Conservation (phyloP, 2,113 vertebrate species). For the Buteo buteo region DNA sequence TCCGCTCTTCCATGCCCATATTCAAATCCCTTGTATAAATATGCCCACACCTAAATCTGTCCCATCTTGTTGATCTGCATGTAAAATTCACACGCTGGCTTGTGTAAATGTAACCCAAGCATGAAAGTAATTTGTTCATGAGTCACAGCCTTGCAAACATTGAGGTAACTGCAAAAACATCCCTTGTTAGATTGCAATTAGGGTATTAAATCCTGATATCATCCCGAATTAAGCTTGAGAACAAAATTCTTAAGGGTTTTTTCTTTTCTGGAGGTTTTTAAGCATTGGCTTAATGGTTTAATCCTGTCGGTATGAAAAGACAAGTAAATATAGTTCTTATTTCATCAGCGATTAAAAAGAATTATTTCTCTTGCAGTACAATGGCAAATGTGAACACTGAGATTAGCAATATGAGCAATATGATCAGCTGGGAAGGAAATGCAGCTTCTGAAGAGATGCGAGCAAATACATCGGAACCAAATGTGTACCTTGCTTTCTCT, state of each 20-base stretch:
- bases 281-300: neutral
- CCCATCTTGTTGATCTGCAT: slow-evolving; percentile 70
- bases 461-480: neutral
- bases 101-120: slow-evolving; percentile 61
- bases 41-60: slow-evolving; percentile 71
- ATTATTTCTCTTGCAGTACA: neutral
- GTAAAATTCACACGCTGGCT: slow-evolving; percentile 72
- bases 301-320: neutral
- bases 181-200: slow-evolving; percentile 44
- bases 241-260: slow-evolving; percentile 4
- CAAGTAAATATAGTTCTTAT: neutral
- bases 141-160: slow-evolving; percentile 66
- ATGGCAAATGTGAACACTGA: neutral
- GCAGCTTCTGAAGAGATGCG: neutral
- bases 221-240: slow-evolving; percentile 15
- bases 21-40: slow-evolving; percentile 69
- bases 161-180: slow-evolving; percentile 63
- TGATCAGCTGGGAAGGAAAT: neutral
- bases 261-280: neutral
- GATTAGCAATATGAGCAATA: neutral
- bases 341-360: slow-evolving; percentile 29
- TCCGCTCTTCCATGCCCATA: neutral
- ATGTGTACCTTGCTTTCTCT: neutral
- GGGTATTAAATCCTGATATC: slow-evolving; percentile 46
- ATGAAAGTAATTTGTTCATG: slow-evolving; percentile 68